Evolutionary conservation across 2,888 invertebrate species (phyloP), one percentile per base, ranked within the genome.

Genomic region (Cephus runcator): DNA sequence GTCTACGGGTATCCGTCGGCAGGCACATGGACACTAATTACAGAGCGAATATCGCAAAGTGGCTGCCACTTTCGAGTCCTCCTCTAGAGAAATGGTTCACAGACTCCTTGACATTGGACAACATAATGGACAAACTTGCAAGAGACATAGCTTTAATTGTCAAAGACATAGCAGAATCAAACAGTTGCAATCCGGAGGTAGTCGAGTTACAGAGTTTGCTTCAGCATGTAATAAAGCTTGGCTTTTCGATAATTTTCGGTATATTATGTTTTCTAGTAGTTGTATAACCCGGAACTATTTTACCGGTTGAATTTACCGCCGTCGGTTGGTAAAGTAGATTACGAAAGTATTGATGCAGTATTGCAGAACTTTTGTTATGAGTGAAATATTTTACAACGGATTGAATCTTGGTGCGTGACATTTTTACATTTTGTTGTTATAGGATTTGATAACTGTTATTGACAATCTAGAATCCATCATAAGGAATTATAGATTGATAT

Each of bases 31-130:
- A 85, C 40, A 86, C 78, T 79, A 89, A 89, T 88, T 90, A 89
- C 81, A 88, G 89, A 80, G 83, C 85, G 33, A 90, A 89, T 75
- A 85, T 90, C 78, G 80, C 85, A 71, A 90, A 90, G 83, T 90
- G 90, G 90, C 77, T 90, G 73, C 88, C 90, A 11, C 81, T 81
- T 74, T 82, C 84, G 15, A 79, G 82, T 12, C 76, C 80, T 11
- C 68, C 68, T n/a, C 83, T 89, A 33, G 87, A 88, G 80, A 86
- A 86, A 85, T 90, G 85, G 87, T 87, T 88, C 73, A 36, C 73
- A 36, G 84, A 88, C 30, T 85, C 85, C 73, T 80, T 84, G 33
- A 73, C 79, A 69, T 80, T 90, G 34, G 81, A 80, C 75, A 83
- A 86, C 75, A 84, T 81, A 76, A 88, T 87, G 83, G 80, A 81